phyloP scores from a whole-genome alignment of 2,797 vertebrate species.

The Euphonia xanthogaster region DNA sequence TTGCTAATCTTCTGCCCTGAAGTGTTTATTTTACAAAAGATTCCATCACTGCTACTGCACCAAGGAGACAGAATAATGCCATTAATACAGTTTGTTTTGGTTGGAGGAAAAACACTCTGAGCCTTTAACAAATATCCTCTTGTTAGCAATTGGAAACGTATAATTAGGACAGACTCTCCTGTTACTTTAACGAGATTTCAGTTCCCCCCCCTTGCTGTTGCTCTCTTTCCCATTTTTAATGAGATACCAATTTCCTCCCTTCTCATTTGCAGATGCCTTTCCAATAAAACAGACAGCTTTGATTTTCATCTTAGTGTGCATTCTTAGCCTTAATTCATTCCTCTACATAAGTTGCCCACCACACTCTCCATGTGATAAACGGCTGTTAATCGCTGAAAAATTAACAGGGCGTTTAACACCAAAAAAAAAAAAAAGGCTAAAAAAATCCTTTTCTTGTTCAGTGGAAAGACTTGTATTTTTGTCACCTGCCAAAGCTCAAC shows the following conservation, averaged over 20 bases:
- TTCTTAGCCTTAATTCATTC: slow-evolving; percentile 69
- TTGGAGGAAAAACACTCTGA: slow-evolving; percentile 63
- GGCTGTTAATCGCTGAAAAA: slow-evolving; percentile 75
- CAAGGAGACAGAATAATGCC: slow-evolving; percentile 61
- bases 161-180: slow-evolving; percentile 65
- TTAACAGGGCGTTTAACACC: slow-evolving; percentile 72
- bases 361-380: slow-evolving; percentile 66
- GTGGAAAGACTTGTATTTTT: slow-evolving; percentile 29
- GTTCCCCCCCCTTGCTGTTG: slow-evolving; percentile 24
- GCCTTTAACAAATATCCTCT: slow-evolving; percentile 67
- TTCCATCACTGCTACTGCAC: slow-evolving; percentile 38
- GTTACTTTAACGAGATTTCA: slow-evolving; percentile 70
- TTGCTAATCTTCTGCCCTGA: slow-evolving; percentile 44
- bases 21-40: slow-evolving; percentile 70
- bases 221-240: slow-evolving; percentile 73
- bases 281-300: slow-evolving; percentile 75
- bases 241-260: slow-evolving; percentile 76
- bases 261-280: slow-evolving; percentile 67
- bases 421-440: background rate
- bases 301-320: slow-evolving; percentile 67
- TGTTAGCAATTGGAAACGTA: slow-evolving; percentile 69
- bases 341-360: background rate
- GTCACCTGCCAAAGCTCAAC: background rate
- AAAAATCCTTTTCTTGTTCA: background rate
- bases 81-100: slow-evolving; percentile 68